Evolutionary conservation across 2,797 vertebrate genomes (phyloP), one percentile per base, ranked within the genome.

Genomic region (Epinephelus coioides): DNA sequence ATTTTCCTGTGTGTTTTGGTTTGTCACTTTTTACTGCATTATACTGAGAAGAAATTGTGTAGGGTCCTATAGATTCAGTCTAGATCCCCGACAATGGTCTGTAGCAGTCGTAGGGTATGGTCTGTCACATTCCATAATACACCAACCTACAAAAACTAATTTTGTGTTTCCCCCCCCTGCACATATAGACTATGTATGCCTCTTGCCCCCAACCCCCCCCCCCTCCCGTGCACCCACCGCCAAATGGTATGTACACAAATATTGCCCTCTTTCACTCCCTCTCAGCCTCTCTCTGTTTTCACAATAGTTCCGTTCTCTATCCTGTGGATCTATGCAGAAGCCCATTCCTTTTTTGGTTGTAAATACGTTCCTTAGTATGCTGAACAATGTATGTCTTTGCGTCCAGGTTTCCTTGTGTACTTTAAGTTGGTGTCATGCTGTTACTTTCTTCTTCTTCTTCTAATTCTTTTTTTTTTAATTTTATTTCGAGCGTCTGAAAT

Each of bases 311-410:
- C 71, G 91, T 92, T 94, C 86, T 92, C 94, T 95, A 92, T 96
- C 92, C 92, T 88, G 92, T 94, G 95, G 91, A 97, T 95, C 95
- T 97, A 95, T 97, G 94, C 95, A 97, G 96, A 95, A 95, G 91
- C 90, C 88, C 93, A 94, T 95, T 93, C 83, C 86, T 82, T 88
- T 89, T 88, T 95, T 77, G 88, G 94, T 95, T 96, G 89, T 95
- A 94, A 94, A 96, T 96, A 94, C 87, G 91, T 95, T 94, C 86
- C 87, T 85, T 89, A 86, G 91, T 94, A 89, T 90, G 92, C 93
- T 90, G 88, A 94, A 86, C 83, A 89, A 93, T 87, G 87, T 94
- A 81, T 76, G 92, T 92, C 88, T 92, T 88, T 79, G 73, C 78
- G 88, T 93, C 79, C 86, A 89, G 78, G 78, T 91, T 92, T 91